These are phyloP conservation scores for Darwinula stevensoni DNA, from an alignment of 2,888 invertebrate species.

Conservation along the genomic window DNA sequence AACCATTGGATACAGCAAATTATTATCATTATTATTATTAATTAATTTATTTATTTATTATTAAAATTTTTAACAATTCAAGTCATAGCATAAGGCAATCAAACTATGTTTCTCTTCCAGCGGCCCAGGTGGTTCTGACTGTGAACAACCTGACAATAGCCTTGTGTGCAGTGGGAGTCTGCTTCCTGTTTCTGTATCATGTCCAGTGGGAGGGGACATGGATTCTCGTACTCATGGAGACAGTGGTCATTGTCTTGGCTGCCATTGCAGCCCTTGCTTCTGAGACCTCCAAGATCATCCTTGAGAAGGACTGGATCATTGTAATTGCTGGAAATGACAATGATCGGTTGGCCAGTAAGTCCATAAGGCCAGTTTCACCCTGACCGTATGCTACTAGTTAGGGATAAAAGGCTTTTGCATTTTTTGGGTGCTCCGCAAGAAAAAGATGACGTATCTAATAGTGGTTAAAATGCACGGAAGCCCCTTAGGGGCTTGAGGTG, in stretches of 20 bases:
- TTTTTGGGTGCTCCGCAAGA: no score
- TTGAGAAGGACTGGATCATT: constrained; percentile 21
- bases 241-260: constrained; percentile 16
- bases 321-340: constrained; percentile 17
- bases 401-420: no score
- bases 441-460: no score
- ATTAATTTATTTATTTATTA: no score
- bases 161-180: constrained; percentile 15
- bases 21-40: no score
- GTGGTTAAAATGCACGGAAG: no score
- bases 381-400: constrained; percentile 1
- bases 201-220: no score
- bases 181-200: constrained; percentile 7
- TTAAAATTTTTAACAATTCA: no score
- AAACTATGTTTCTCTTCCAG: constrained; percentile 13
- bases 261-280: constrained; percentile 16
- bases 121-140: constrained; percentile 16
- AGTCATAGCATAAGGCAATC: not conserved
- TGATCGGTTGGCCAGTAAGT: constrained; percentile 17
- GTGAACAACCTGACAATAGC: constrained; percentile 19
- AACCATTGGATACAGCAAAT: no score
- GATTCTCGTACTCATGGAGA: no score
- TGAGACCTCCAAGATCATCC: constrained; percentile 15
- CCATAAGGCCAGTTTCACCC: no score
- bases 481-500: no score